These are phyloP conservation scores for Crypturellus undulatus DNA, from an alignment of 2,113 vertebrate genomes.

Conservation along the genomic window DNA sequence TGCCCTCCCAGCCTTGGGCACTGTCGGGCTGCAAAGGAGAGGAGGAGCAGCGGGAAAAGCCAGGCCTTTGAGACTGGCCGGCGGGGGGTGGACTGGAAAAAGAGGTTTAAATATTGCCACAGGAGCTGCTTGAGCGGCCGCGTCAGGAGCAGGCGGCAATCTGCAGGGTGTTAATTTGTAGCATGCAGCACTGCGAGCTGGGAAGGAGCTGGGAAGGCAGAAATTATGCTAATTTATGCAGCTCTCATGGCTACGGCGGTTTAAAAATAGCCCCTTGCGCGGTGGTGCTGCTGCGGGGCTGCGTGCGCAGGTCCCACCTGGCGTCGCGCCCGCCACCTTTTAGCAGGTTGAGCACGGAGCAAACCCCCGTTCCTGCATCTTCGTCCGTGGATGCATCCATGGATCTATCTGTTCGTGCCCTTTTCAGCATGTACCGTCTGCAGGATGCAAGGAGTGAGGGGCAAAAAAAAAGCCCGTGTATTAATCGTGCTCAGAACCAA, in stretches of 20 bases:
- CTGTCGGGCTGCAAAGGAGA: neutral
- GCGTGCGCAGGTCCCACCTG: conserved; percentile 2
- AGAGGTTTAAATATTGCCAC: neutral
- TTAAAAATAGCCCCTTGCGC: conserved; percentile 77
- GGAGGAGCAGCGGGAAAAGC: neutral
- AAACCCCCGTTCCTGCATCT: neutral
- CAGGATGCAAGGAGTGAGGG: neutral
- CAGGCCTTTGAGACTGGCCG: neutral
- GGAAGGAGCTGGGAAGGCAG: conserved; percentile 59
- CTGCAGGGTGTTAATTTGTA: conserved; percentile 55
- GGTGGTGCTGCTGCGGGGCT: conserved; percentile 37
- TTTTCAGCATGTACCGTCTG: no score
- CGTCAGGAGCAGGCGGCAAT: neutral
- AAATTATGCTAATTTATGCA: conserved; percentile 79
- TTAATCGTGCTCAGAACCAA: neutral
- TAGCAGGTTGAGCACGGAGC: neutral
- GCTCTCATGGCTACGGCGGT: conserved; percentile 63
- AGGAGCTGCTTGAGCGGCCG: neutral
- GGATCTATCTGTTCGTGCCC: no score
- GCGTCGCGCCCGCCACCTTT: neutral
- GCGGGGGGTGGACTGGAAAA: neutral
- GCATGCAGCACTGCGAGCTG: conserved; percentile 33
- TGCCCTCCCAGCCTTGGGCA: neutral
- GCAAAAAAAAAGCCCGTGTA: rapidly evolving
- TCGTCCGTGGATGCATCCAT: neutral